Conservation (phyloP, 2,113 vertebrate genomes). For the Spermophilus dauricus region DNA sequence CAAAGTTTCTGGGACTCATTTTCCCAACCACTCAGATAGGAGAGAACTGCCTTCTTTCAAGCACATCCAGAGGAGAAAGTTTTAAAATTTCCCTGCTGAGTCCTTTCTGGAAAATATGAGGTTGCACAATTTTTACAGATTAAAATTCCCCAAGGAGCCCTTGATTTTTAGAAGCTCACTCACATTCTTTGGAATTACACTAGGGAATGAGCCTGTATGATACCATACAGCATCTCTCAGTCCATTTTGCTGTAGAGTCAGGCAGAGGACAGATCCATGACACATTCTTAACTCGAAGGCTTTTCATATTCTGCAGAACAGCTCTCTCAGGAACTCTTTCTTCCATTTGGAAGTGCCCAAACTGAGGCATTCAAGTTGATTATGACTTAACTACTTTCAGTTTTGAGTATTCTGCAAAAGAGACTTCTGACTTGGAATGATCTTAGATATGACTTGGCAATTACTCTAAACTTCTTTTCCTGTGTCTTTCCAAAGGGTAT, state of each 20-base stretch:
- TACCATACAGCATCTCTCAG: not conserved
- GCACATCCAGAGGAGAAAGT: not conserved
- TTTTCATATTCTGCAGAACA: not conserved
- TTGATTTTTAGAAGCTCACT: conserved; percentile 7
- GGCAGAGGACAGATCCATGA: not conserved
- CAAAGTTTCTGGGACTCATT: not conserved
- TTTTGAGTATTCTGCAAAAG: not conserved
- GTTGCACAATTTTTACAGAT: conserved; percentile 20
- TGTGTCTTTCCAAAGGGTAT: not conserved
- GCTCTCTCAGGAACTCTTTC: not conserved
- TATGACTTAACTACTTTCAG: not conserved
- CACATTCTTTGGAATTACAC: not conserved
- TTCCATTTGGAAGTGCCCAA: not conserved
- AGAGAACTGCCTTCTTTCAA: not conserved
- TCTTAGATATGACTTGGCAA: not conserved
- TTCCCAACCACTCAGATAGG: not conserved
- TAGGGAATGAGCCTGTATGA: not conserved
- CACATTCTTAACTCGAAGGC: not conserved
- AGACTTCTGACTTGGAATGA: not conserved
- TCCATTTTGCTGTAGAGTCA: not conserved
- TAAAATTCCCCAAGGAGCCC: not conserved
- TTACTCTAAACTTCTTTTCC: not conserved
- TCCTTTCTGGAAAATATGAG: conserved; percentile 58
- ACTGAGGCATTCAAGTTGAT: not conserved
- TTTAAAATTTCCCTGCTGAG: not conserved